Percentiles rank a stretch among this genome's conserved stretches.
Conservation (phyloP, 2,888 invertebrate species). For the Phortica magna region DNA sequence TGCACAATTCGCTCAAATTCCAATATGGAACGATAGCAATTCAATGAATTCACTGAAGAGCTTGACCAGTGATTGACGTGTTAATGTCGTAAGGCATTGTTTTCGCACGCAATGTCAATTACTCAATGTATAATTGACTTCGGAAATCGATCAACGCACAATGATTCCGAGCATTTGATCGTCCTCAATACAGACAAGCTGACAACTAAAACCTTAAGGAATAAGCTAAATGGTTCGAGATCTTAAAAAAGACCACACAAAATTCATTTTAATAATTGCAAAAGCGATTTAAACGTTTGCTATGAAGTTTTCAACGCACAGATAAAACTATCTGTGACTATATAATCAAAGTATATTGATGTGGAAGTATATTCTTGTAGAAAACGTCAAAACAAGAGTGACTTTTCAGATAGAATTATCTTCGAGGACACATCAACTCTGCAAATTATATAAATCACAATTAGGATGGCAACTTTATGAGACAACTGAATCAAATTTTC, state of each 20-base stretch:
- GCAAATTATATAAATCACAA: too few species aligned
- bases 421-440: too few species aligned
- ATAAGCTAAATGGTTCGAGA: not conserved
- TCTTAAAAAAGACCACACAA: not conserved
- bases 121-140: slow-evolving; percentile 38
- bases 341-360: too few species aligned
- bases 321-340: too few species aligned
- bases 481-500: too few species aligned
- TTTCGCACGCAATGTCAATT: slow-evolving; percentile 65
- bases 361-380: too few species aligned
- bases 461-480: too few species aligned
- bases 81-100: slow-evolving; percentile 57
- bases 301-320: too few species aligned
- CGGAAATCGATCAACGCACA: not conserved
- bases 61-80: slow-evolving; percentile 62
- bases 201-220: not conserved
- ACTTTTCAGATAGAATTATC: too few species aligned
- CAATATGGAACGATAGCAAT: slow-evolving; percentile 53
- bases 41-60: not conserved
- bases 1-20: slow-evolving; percentile 53
- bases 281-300: too few species aligned
- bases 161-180: not conserved
- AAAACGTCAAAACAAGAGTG: too few species aligned
- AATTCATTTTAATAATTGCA: too few species aligned
- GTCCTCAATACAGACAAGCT: not conserved